These are phyloP conservation scores for Mallateleia sp. DNA, from an alignment of 2,888 invertebrate species.

Conservation along the genomic window DNA sequence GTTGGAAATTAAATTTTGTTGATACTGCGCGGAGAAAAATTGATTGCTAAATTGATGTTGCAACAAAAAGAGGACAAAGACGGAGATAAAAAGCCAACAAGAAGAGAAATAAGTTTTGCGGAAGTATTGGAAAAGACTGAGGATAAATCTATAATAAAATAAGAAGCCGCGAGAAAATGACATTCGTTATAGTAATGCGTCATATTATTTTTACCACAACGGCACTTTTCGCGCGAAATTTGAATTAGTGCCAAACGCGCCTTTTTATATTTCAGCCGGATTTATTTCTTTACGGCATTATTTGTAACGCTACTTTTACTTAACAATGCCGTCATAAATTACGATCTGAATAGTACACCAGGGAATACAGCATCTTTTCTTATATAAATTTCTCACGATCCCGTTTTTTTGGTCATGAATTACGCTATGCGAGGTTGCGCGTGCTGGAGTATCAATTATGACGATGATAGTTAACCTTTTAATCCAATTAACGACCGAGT, in stretches of 20 bases:
- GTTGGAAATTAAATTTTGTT: slow-evolving; percentile 61
- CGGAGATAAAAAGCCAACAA: neutral
- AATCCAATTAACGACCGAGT: slow-evolving; percentile 59
- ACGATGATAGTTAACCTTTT: slow-evolving; percentile 66
- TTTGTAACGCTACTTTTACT: slow-evolving; percentile 63
- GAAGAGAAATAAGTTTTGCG: neutral
- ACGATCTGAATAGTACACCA: slow-evolving; percentile 53
- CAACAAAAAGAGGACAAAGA: slow-evolving; percentile 15
- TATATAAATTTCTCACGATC: slow-evolving; percentile 68
- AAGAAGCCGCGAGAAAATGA: slow-evolving; percentile 9
- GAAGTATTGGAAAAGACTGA: slow-evolving; percentile 6
- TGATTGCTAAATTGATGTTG: slow-evolving; percentile 57
- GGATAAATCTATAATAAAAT: slow-evolving; percentile 13
- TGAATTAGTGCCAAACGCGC: slow-evolving; percentile 55
- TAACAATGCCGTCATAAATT: slow-evolving; percentile 64
- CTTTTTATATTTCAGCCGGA: slow-evolving; percentile 18
- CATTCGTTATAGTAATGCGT: slow-evolving; percentile 13
- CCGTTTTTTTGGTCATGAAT: slow-evolving; percentile 62
- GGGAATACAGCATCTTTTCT: slow-evolving; percentile 58
- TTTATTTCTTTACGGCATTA: slow-evolving; percentile 50
- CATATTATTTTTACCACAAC: slow-evolving; percentile 22
- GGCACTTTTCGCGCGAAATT: slow-evolving; percentile 48
- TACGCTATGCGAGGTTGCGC: slow-evolving; percentile 44
- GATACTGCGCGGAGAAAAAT: slow-evolving; percentile 39
- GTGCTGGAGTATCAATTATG: slow-evolving; percentile 56